phyloP scores from a whole-genome alignment of 2,113 vertebrate species.

The Notechis scutatus region DNA sequence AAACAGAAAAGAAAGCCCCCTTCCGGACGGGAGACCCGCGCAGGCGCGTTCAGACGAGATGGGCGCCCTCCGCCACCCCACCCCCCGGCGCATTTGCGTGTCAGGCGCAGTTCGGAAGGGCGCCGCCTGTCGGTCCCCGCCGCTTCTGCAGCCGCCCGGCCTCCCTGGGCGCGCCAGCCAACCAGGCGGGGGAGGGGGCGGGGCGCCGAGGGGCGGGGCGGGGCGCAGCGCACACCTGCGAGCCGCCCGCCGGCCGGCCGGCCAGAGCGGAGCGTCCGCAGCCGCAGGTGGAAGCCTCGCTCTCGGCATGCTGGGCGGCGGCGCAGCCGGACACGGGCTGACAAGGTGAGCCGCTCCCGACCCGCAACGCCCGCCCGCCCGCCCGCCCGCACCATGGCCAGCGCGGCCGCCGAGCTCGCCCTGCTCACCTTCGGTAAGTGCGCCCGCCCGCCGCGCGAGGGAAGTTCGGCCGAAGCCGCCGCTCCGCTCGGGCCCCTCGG shows the following conservation, averaged over 20 bases:
- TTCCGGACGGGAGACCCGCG: background rate
- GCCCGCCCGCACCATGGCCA: background rate
- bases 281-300: background rate
- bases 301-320: background rate
- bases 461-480: no score
- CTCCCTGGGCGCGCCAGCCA: background rate
- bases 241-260: background rate
- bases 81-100: background rate
- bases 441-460: background rate
- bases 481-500: background rate
- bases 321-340: background rate
- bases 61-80: no score
- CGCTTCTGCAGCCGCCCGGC: background rate
- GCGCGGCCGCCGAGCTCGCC: background rate
- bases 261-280: background rate
- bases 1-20: background rate
- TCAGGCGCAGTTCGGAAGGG: background rate
- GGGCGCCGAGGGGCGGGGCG: background rate
- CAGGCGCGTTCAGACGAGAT: background rate
- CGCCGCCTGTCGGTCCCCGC: background rate
- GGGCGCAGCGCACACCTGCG: background rate
- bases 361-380: background rate
- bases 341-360: background rate
- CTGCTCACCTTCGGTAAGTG: constrained; percentile 13
- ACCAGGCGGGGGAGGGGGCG: background rate